These are phyloP conservation scores for Aromia moschata DNA, from an alignment of 2,888 invertebrate genomes.

Conservation along the genomic window DNA sequence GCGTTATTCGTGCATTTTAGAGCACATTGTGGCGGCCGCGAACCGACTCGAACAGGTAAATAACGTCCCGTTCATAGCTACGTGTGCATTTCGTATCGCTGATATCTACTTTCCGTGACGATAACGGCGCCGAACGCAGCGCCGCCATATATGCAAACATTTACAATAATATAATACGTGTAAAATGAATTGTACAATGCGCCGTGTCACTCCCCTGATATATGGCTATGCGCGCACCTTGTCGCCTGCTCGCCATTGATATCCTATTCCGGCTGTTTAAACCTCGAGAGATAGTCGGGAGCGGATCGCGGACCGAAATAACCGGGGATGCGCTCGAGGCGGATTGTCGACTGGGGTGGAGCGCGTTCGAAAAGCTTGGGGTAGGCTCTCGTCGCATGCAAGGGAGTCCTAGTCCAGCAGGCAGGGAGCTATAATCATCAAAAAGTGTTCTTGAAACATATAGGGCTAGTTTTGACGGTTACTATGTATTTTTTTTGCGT, in stretches of 20 bases:
- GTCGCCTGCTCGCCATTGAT: conserved; percentile 21
- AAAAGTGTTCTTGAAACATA: no score
- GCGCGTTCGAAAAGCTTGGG: no score
- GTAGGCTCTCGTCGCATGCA: no score
- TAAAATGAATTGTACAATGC: conserved; percentile 44
- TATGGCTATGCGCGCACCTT: conserved; percentile 24
- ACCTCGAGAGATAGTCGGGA: conserved; percentile 12
- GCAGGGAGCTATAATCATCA: no score
- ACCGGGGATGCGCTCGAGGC: no score
- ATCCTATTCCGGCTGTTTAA: conserved; percentile 22
- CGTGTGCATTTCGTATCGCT: conserved; percentile 48
- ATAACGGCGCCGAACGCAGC: conserved; percentile 49
- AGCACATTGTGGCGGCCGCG: conserved; percentile 24
- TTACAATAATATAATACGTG: conserved; percentile 42
- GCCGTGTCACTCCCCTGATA: conserved; percentile 19
- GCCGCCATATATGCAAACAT: conserved; percentile 46
- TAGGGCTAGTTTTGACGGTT: no score
- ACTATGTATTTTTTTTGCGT: no score
- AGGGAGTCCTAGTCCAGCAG: no score
- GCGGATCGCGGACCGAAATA: conserved; percentile 8
- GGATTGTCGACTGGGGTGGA: no score
- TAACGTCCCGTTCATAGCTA: conserved; percentile 35
- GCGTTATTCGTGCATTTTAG: conserved; percentile 41
- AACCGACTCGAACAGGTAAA: conserved; percentile 35
- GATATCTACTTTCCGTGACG: conserved; percentile 50